Evolutionary conservation across 2,888 invertebrate species (phyloP).

Genomic region (Idaea biselata): DNA sequence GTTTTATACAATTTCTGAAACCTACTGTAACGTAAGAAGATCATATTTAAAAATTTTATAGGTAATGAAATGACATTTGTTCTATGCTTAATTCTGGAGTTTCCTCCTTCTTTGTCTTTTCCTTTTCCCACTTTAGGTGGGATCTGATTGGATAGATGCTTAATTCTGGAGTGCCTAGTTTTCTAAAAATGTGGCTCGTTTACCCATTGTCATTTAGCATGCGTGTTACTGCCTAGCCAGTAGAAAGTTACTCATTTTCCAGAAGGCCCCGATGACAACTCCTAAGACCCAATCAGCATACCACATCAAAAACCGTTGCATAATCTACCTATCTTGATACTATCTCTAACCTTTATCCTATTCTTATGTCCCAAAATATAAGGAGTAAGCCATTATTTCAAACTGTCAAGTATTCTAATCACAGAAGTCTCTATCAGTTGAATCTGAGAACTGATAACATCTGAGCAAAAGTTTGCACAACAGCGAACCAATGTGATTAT

Average conservation of each 20-base stretch:
- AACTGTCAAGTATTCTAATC: constrained; percentile 27
- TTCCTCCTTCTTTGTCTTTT: too few species aligned
- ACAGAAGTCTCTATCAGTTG: constrained; percentile 29
- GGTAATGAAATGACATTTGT: too few species aligned
- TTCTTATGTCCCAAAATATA: background rate
- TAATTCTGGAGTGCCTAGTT: too few species aligned
- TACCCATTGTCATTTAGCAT: too few species aligned
- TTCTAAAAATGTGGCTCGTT: too few species aligned
- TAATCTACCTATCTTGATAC: background rate
- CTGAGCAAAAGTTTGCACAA: constrained; percentile 40
- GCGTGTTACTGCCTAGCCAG: too few species aligned
- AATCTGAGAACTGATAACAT: constrained; percentile 34
- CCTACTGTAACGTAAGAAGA: too few species aligned
- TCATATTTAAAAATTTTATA: too few species aligned
- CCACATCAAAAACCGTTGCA: background rate
- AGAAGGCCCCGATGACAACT: background rate
- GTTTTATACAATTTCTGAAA: background rate
- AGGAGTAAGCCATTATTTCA: constrained; percentile 5
- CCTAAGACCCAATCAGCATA: background rate
- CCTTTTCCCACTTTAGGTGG: too few species aligned
- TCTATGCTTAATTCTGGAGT: background rate
- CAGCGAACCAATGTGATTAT: constrained; percentile 23
- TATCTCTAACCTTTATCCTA: background rate
- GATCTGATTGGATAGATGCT: too few species aligned
- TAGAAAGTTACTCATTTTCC: too few species aligned